These are phyloP conservation scores for Camponotus floridanus DNA, from an alignment of 1,140 invertebrate genomes.

Conservation along the genomic window DNA sequence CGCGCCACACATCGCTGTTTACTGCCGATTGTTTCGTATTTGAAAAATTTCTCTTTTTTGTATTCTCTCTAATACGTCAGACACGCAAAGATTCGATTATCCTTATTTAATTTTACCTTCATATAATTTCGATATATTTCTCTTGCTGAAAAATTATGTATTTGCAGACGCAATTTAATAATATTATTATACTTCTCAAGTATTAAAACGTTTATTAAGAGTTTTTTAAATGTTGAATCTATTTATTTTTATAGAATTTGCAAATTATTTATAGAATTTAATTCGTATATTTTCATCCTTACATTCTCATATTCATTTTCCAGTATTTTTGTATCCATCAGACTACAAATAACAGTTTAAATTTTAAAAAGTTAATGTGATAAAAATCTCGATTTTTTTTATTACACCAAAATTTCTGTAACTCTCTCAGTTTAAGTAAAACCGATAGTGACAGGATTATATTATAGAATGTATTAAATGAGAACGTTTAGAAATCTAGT, in stretches of 20 bases:
- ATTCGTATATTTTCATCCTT: neutral
- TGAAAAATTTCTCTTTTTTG: neutral
- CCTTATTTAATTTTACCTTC: neutral
- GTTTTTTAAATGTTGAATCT: neutral
- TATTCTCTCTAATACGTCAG: neutral
- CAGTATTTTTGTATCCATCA: neutral
- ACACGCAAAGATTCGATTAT: conserved; percentile 28
- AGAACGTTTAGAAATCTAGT: conserved; percentile 35
- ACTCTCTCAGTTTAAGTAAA: neutral
- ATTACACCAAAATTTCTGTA: neutral
- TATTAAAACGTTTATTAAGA: neutral
- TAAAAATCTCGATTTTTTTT: conserved; percentile 24
- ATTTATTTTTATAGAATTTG: neutral
- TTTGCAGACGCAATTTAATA: neutral
- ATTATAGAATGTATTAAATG: neutral
- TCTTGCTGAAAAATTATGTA: neutral
- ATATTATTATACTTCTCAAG: neutral
- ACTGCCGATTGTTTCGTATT: conserved; percentile 45
- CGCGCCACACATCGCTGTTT: neutral
- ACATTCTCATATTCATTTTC: neutral
- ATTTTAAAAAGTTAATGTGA: neutral
- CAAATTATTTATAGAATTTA: neutral
- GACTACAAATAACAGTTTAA: neutral
- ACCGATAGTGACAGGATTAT: neutral
- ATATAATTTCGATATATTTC: neutral